Evolutionary conservation across 2,797 vertebrate species (phyloP).

Genomic region (Phyllotis vaccarum): DNA sequence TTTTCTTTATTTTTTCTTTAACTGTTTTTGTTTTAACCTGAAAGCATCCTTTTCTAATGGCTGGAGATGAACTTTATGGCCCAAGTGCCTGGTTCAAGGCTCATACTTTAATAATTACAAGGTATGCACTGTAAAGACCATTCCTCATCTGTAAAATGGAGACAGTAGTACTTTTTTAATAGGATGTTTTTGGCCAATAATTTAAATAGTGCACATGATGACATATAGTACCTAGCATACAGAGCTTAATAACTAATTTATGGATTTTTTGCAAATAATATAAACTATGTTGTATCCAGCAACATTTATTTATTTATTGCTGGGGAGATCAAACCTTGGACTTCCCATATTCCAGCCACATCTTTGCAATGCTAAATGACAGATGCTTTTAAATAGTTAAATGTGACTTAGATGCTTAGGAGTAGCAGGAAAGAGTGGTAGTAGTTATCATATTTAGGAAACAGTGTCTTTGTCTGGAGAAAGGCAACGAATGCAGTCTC

Average conservation of each 20-base stretch:
- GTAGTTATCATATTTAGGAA: neutral
- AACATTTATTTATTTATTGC: neutral
- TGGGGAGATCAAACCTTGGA: neutral
- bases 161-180: neutral
- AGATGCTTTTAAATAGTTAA: constrained; percentile 7
- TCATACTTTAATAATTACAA: neutral
- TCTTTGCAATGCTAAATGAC: constrained; percentile 41
- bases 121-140: constrained; percentile 5
- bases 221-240: neutral
- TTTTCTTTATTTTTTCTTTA: no score
- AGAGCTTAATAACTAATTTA: constrained; percentile 35
- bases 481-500: neutral
- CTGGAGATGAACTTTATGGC: neutral
- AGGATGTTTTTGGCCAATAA: constrained; percentile 28
- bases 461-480: neutral
- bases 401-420: constrained; percentile 32
- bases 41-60: neutral
- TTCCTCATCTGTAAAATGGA: constrained; percentile 18
- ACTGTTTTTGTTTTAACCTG: neutral
- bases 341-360: neutral
- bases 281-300: neutral
- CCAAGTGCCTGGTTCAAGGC: constrained; percentile 7
- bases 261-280: constrained; percentile 7
- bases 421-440: neutral
- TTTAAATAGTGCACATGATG: constrained; percentile 31